phyloP scores from a whole-genome alignment of 2,113 vertebrate genomes.

The Scopus umbretta region DNA sequence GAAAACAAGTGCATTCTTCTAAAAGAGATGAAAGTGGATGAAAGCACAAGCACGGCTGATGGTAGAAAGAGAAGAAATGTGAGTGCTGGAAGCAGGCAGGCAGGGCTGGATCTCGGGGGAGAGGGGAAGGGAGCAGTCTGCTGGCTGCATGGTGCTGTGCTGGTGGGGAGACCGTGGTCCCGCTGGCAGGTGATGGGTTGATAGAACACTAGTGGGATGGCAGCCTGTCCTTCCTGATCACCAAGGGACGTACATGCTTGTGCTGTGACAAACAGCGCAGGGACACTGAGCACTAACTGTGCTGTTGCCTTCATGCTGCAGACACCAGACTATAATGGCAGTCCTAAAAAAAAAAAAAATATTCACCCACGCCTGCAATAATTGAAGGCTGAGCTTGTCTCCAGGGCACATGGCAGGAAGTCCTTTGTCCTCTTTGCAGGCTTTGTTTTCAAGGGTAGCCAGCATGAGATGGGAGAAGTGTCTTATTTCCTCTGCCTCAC shows the following conservation, averaged over 20 bases:
- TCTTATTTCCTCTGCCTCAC: background rate
- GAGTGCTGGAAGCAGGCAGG: background rate
- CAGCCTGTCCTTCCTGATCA: background rate
- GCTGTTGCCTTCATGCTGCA: background rate
- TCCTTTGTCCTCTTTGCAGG: fast-evolving
- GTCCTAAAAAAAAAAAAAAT: background rate
- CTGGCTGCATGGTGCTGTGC: fast-evolving
- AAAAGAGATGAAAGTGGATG: background rate
- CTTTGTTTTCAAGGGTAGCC: fast-evolving
- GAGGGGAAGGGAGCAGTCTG: background rate
- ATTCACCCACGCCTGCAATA: fast-evolving
- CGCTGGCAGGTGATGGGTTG: background rate
- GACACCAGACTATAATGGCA: background rate
- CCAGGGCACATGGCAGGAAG: background rate
- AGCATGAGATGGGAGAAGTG: no score
- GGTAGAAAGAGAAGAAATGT: background rate
- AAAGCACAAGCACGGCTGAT: fast-evolving
- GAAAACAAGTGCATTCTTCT: background rate
- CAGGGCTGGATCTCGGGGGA: background rate
- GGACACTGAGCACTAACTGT: no score
- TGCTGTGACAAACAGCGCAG: background rate
- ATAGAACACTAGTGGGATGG: fast-evolving
- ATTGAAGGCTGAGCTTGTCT: background rate
- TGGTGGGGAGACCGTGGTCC: fast-evolving
- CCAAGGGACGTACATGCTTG: fast-evolving